Base-by-base conservation (phyloP, 2,888 invertebrate species). In the Trimorus sp. region DNA sequence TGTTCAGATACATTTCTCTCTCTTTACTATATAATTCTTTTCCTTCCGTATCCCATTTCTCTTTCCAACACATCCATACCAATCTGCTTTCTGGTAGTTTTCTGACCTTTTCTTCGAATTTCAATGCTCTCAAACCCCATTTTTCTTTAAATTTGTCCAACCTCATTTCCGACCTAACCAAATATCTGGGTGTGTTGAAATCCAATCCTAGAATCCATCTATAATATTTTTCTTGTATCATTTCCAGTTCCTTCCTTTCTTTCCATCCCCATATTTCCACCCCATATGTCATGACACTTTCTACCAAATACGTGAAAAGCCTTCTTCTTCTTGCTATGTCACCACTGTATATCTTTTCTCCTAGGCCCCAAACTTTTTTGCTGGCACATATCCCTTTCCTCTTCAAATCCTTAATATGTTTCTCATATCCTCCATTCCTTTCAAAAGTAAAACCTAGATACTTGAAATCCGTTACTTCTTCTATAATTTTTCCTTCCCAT, bases 151-250 rank as follows among this genome's bases (percentile, higher is more conserved):
- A 14, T 71, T 78, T 65, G 4, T n/a, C 49, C 42, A 45, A 37
- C 9, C 42, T 49, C n/a, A 45, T 26, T 36, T 73, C 63, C 9
- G 8, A 36, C 11, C 48, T 56, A 2, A 66, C 48, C 0, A 65
- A 37, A 16, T 76, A 76, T 26, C 49, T 68, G 3, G 69, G 76
- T 5, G 76, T 76, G 26, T 62, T 37, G n/a, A 60, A 58, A 37
- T 69, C 54, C 48, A 76, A 62, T n/a, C 62, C 40, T 54, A 76
- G 12, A 0, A 76, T 15, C 76, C 76, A 69, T 48, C 69, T 76
- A 36, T 51, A 45, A n/a, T 56, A 56, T 14, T 53, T 49, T 15
- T 36, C 11, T 56, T 70, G 65, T 51, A 75, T 15, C 11, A 51
- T 69, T 65, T 80, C 65, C 15, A 74, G 37, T 36, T 62, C 62